A percentile compares a stretch with the other conserved stretches of the same genome.
These are phyloP conservation scores for Platynereis dumerilii DNA, from an alignment of 2,888 invertebrate genomes.

Conservation along the genomic window DNA sequence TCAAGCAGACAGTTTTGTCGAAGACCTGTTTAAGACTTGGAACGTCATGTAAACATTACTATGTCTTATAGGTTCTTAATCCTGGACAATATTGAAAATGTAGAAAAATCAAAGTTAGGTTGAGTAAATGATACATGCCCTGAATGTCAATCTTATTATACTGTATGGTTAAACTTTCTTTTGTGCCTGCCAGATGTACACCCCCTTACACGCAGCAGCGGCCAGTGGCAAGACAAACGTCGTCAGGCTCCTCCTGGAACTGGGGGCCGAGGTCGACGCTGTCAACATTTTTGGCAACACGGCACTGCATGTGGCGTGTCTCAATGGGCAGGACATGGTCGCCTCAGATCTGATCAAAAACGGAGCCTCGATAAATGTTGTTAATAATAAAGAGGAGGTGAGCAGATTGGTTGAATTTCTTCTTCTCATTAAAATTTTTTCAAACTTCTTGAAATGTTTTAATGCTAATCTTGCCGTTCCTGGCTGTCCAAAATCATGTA, in stretches of 20 bases:
- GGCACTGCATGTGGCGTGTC: conserved; percentile 68
- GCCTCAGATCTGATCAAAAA: conserved; percentile 67
- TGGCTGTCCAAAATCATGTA: neutral
- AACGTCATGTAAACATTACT: too few species aligned
- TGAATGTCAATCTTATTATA: too few species aligned
- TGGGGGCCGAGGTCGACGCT: conserved; percentile 69
- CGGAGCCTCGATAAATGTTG: conserved; percentile 67
- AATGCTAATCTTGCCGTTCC: too few species aligned
- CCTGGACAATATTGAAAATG: too few species aligned
- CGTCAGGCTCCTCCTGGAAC: conserved; percentile 66
- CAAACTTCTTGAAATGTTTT: too few species aligned
- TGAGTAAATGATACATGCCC: too few species aligned
- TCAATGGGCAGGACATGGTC: conserved; percentile 70
- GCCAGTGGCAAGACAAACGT: conserved; percentile 67
- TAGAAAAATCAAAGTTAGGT: too few species aligned
- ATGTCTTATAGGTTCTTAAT: too few species aligned
- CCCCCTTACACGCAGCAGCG: conserved; percentile 72
- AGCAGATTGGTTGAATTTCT: too few species aligned
- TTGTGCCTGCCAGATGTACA: conserved; percentile 67
- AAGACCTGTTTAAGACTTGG: too few species aligned
- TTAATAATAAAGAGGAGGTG: conserved; percentile 68
- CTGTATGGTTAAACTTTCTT: too few species aligned
- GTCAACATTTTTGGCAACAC: conserved; percentile 70
- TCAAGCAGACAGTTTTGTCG: too few species aligned
- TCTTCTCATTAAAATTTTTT: neutral